Percentiles rank a stretch among this genome's conserved stretches.
Evolutionary conservation across 2,797 vertebrate species (phyloP).

Genomic region (Taenioides sp.): DNA sequence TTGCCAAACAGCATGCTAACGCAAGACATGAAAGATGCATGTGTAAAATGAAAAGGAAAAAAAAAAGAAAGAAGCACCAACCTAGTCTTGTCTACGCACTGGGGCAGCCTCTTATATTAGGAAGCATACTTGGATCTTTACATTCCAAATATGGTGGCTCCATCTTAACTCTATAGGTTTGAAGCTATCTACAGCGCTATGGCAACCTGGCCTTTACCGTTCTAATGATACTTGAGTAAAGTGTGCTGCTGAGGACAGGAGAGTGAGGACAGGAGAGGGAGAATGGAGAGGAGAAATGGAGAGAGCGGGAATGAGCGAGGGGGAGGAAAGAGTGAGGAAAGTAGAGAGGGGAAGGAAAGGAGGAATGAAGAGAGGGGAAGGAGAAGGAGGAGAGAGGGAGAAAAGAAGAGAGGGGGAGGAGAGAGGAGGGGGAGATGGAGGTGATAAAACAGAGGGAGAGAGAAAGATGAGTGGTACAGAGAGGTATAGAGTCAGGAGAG

Average conservation of each 20-base stretch:
- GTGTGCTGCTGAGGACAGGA: slow-evolving; percentile 58
- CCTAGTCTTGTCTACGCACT: slow-evolving; percentile 9
- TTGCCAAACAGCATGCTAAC: slow-evolving; percentile 63
- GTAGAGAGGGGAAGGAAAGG: no score
- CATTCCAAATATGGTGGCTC: slow-evolving; percentile 61
- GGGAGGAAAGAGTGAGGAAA: no score
- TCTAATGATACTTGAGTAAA: slow-evolving; percentile 75
- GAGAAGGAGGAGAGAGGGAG: no score
- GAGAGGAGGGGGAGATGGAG: no score
- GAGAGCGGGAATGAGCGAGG: no score
- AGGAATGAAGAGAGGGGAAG: no score
- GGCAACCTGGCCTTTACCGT: slow-evolving; percentile 65
- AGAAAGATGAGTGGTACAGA: no score
- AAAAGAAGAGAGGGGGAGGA: no score
- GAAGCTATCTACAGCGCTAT: slow-evolving; percentile 46
- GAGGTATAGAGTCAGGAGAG: no score
- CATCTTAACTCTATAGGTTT: slow-evolving; percentile 56
- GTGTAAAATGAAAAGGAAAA: slow-evolving; percentile 51
- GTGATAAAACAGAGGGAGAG: no score
- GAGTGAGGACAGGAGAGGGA: no score
- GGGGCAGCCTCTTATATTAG: slow-evolving; percentile 24
- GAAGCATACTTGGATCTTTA: slow-evolving; percentile 50
- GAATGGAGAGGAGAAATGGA: no score
- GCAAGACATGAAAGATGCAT: slow-evolving; percentile 64
- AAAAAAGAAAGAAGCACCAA: slow-evolving; percentile 34